These are phyloP conservation scores for Myrmophylax atrothorax DNA, from an alignment of 2,113 vertebrate species.

Conservation along the genomic window DNA sequence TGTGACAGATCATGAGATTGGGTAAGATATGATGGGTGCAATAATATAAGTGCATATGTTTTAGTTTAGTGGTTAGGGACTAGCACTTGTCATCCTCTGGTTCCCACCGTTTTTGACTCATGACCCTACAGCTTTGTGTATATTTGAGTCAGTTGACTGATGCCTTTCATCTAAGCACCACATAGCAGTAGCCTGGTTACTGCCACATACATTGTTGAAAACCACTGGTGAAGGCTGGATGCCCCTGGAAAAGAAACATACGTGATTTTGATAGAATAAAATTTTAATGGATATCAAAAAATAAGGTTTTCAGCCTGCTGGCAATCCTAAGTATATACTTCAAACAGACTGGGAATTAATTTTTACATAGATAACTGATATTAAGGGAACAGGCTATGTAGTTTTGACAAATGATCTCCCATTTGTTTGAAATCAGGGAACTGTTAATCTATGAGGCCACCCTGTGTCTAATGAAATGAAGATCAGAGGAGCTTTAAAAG, in stretches of 20 bases:
- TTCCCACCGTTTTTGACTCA: not conserved
- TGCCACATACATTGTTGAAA: not conserved
- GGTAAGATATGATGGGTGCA: not conserved
- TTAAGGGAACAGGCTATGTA: not conserved
- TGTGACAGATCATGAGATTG: not conserved
- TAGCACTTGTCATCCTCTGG: not conserved
- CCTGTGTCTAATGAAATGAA: not conserved
- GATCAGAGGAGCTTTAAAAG: not conserved
- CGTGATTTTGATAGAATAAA: not conserved
- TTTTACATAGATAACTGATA: not conserved
- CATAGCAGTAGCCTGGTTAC: rapidly evolving
- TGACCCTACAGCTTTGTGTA: not conserved
- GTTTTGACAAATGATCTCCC: not conserved
- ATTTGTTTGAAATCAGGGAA: not conserved
- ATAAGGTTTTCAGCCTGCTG: not conserved
- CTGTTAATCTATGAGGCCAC: not conserved
- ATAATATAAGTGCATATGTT: not conserved
- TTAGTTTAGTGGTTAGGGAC: not conserved
- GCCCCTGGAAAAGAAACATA: not conserved
- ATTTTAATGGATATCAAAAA: not conserved
- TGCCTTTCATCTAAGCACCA: not conserved
- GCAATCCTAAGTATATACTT: not conserved
- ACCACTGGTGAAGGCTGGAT: not conserved
- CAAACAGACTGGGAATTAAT: not conserved
- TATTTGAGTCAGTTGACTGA: not conserved